phyloP scores from a whole-genome alignment of 1,140 invertebrate genomes.

The Drosophila oshimai region DNA sequence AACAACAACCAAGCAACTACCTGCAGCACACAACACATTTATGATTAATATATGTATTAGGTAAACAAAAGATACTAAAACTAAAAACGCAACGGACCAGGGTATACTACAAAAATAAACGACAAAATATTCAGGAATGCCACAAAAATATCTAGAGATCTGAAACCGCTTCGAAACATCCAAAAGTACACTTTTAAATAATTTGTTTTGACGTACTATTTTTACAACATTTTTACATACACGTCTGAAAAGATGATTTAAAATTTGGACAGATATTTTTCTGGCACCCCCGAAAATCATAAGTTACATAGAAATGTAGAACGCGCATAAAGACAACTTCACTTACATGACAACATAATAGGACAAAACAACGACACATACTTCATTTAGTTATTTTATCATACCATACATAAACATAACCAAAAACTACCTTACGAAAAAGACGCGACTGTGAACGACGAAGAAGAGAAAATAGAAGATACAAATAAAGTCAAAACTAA shows the following conservation, averaged over 20 bases:
- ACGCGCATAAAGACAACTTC: slow-evolving; percentile 43
- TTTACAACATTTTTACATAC: neutral
- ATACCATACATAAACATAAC: slow-evolving; percentile 35
- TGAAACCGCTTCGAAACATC: neutral
- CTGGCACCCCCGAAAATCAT: neutral
- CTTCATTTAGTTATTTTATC: slow-evolving; percentile 8
- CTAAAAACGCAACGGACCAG: slow-evolving; percentile 58
- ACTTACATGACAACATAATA: slow-evolving; percentile 38
- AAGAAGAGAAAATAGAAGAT: slow-evolving; percentile 1
- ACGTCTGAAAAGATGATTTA: neutral
- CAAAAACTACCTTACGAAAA: slow-evolving; percentile 55
- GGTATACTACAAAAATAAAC: slow-evolving; percentile 50
- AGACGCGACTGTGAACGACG: slow-evolving; percentile 45
- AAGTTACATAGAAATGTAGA: slow-evolving; percentile 47
- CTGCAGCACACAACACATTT: slow-evolving; percentile 54
- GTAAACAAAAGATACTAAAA: slow-evolving; percentile 46
- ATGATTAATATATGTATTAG: slow-evolving; percentile 51
- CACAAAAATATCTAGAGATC: neutral
- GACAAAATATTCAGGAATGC: neutral
- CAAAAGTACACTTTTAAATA: too few relatives aligned
- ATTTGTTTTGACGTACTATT: neutral
- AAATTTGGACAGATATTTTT: neutral
- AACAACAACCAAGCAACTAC: slow-evolving; percentile 70
- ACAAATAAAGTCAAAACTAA: slow-evolving; percentile 29
- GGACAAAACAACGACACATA: slow-evolving; percentile 12